Base-by-base conservation (phyloP, 2,797 vertebrate species). In the Anguilla obscura region DNA sequence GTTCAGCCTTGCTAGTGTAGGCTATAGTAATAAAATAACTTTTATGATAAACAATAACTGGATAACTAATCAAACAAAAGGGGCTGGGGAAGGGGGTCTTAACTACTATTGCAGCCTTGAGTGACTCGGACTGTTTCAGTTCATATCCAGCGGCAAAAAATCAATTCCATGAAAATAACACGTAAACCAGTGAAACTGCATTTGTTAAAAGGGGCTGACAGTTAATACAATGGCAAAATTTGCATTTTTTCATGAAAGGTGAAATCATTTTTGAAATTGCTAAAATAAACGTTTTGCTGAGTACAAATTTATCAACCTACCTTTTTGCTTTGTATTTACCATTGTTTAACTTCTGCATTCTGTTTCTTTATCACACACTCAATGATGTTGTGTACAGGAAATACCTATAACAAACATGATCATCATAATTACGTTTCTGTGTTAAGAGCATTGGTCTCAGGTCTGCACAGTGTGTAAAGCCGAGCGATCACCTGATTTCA, bases 371-470 rank as follows among this genome's bases (percentile, higher is more conserved):
- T 91, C 89, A 91, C 71, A 88, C 84, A 80, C 71, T 63, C 36
- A 56, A 24, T 80, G 76, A 56, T 52, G 21, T 80, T 24, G 52
- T 56, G 60, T 88, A 30, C 82, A 87, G 87, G 88, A 92, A 93
- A 93, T 91, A 91, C 90, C 89, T 80, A 27, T 9, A 58, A 89
- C 40, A 91, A 91, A 90, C 91, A 93, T 91, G 89, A 91, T 14
- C 52, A 88, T 74, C 83, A 89, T 74, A 86, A 79, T 45, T 24
- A 79, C 74, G 36, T 79, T 79, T 79, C 16, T 18, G 91, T 82
- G 27, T 87, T 56, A 92, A 91, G 89, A 84, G 36, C 76, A 74
- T 71, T 84, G 84, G 90, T 84, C 50, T 52, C 21, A n/a, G 50
- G 90, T 27, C n/a, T 52, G 3, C 48, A 16, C 9, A 16, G 45